Evolutionary conservation across 2,888 invertebrate genomes (phyloP), one percentile per base, ranked within the genome.

Genomic region (Volucella zonaria): DNA sequence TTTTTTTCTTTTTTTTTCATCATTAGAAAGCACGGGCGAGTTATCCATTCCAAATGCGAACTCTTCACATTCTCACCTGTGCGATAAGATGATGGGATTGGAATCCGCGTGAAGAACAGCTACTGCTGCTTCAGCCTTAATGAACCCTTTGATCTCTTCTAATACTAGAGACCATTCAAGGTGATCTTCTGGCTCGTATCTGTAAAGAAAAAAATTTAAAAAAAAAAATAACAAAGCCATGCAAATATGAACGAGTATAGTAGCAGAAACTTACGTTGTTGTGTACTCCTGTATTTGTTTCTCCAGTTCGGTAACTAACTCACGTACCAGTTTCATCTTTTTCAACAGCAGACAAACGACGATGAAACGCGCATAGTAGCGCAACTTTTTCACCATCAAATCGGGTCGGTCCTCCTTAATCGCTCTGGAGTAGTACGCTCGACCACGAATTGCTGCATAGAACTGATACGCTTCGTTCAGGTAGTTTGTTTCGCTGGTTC

Each of bases 401-500:
- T 99, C 98, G 88, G 98, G 96, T 83, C 97, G 95, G 92, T 98
- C 97, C 92, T 98, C 98, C 91, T 97, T 97, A 87, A 95, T 95
- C 0, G 98, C 98, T 89, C 97, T 95, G 70, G 97, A 97, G 92
- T 98, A 99, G 92, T 99, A 99, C 18, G 97, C 97, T 88, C 99
- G 93, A 85, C 97, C 97, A 88, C 98, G 93, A 89, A 99, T 99
- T 14, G 99, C 98, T 64, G 97, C 96, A 93, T 99, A 99, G 93
- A 99, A 99, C 77, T 98, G 97, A 92, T 96, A 98, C 64, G 99
- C 98, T 93, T 99, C 99, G 92, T 97, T 97, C 89, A 99, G 93
- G 92, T 98, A 99, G 92, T 97, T 97, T 47, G 97, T 97, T 93
- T 99, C 98, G 92, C 98, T 98, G 86, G 99, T 99, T 90, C 98